Evolutionary conservation across 2,113 vertebrate genomes (phyloP).

Genomic region (Sphyrna mokarran): DNA sequence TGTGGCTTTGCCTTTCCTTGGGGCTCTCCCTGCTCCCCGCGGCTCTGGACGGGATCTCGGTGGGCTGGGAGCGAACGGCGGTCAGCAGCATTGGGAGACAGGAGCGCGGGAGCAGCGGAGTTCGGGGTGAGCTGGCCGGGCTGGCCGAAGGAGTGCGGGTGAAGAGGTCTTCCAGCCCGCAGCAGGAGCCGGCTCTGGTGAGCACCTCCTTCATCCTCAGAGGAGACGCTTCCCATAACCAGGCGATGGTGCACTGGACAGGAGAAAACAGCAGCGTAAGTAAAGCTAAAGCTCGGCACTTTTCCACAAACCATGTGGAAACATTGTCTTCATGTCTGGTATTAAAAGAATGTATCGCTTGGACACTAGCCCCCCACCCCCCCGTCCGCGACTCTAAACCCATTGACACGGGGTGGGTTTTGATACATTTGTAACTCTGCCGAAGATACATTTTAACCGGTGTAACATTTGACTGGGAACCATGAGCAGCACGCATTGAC

Average conservation of each 20-base stretch:
- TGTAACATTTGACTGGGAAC: background rate
- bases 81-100: background rate
- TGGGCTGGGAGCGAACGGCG: background rate
- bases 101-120: background rate
- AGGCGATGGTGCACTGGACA: conserved; percentile 98
- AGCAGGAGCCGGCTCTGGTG: conserved; percentile 65
- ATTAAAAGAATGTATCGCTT: background rate
- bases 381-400: background rate
- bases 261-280: conserved; percentile 98
- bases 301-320: background rate
- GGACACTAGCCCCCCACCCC: background rate
- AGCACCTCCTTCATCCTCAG: conserved; percentile 95
- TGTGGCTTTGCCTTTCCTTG: conserved; percentile 42
- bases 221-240: conserved; percentile 93
- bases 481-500: background rate
- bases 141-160: conserved; percentile 47
- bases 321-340: background rate
- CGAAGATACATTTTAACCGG: background rate
- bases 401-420: too few species aligned
- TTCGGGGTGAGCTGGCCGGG: conserved; percentile 4
- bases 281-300: conserved; percentile 42
- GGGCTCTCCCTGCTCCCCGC: conserved; percentile 44
- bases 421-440: background rate
- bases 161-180: conserved; percentile 60
- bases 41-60: conserved; percentile 26